These are phyloP conservation scores for Bos javanicus DNA, from an alignment of 2,113 vertebrate genomes.

Conservation along the genomic window DNA sequence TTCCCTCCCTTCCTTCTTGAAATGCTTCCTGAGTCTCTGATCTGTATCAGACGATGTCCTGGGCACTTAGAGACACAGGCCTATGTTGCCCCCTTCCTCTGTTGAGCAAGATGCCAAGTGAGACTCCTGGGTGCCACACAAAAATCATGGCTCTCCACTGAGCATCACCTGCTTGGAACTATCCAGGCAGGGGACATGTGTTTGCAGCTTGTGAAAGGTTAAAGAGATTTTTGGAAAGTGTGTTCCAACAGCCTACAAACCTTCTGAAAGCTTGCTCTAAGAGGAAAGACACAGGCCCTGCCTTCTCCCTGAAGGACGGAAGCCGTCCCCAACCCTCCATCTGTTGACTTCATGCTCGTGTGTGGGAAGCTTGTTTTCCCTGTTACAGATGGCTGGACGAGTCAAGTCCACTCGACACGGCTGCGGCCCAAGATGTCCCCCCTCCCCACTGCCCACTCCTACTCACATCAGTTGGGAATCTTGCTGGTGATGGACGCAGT, in stretches of 20 bases:
- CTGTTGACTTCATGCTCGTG: neutral
- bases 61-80: neutral
- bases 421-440: neutral
- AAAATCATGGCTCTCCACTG: neutral
- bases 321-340: neutral
- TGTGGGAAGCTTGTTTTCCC: neutral
- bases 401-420: slow-evolving; percentile 36
- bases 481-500: neutral
- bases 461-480: neutral
- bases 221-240: neutral
- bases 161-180: neutral
- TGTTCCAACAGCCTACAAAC: neutral
- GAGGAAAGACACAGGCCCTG: neutral
- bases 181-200: neutral
- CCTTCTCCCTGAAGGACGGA: neutral
- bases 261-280: neutral
- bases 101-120: neutral
- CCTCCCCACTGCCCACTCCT: neutral
- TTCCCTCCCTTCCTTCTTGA: neutral
- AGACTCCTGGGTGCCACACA: neutral
- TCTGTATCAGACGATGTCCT: neutral
- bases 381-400: slow-evolving; percentile 44
- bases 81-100: neutral
- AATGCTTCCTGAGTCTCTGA: neutral
- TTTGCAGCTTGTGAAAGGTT: neutral